Base-by-base conservation (phyloP, 2,888 invertebrate species). In the Lampropteryx suffumata region DNA sequence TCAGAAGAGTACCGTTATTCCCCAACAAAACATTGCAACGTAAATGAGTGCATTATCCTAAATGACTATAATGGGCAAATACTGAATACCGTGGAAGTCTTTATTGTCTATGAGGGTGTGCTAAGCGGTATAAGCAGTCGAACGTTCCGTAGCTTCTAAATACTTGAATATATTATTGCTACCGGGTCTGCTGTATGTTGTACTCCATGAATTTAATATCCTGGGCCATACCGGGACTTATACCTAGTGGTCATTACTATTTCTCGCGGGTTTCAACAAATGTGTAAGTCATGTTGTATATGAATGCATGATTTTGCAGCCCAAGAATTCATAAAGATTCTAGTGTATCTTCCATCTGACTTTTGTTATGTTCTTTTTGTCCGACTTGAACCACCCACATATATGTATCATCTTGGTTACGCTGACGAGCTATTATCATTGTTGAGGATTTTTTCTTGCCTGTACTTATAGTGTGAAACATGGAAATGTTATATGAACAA, bases 1-100 rank as follows among this genome's bases (percentile, higher is more conserved):
- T 60, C 61, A 63, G 61, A 63, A 53, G 34, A 52, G 49, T 59
- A 73, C 76, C 73, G 74, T 75, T 75, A 71, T 40, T 48, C 56
- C 50, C 53, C 58, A 71, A 75, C 69, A 73, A 73, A 75, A 70
- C 69, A 65, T 66, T 71, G 71, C 69, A 71, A 66, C 68, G 55
- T 69, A 69, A 75, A 76, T 67, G 73, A 74, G 69, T 73, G 73
- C 75, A 76, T 74, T 77, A 78, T 76, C 72, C 76, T 71, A 73
- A 74, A 76, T 78, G 64, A 55, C 73, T 69, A 69, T 76, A 76
- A 71, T 71, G 59, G 66, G 71, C 50, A 54, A 41, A 61, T 57
- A 59, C 61, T 68, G 65, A 62, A 71, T 65, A 63, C 64, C 36
- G 43, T 57, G 61, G 52, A 59, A 61, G 61, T 59, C 55, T 67